These are phyloP conservation scores for Lysiphlebus fabarum DNA, from an alignment of 1,140 invertebrate species.

Conservation along the genomic window DNA sequence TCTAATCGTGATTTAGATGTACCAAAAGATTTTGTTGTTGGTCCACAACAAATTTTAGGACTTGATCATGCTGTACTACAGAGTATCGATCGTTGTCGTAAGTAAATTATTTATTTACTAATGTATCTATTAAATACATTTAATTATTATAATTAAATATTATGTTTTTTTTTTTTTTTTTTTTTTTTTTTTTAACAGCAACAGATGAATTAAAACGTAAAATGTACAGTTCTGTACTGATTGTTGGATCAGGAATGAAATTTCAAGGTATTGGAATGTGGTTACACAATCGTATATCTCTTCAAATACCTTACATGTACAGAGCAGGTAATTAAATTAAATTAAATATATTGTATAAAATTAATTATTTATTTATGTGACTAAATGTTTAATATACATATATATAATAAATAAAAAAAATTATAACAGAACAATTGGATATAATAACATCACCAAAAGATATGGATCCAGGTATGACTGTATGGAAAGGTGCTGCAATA, in stretches of 20 bases:
- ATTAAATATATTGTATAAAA: background rate
- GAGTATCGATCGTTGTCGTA: constrained; percentile 86
- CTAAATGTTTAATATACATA: too few relatives aligned
- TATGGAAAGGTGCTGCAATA: constrained; percentile 93
- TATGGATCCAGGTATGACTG: constrained; percentile 82
- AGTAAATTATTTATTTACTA: constrained; percentile 34
- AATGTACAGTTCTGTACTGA: constrained; percentile 90
- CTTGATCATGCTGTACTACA: constrained; percentile 88
- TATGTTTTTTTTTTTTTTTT: constrained; percentile 10
- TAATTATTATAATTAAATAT: background rate
- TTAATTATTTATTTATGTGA: too few relatives aligned
- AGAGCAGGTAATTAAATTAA: constrained; percentile 57
- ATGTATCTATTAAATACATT: constrained; percentile 2
- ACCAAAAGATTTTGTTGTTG: constrained; percentile 62
- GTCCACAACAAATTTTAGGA: constrained; percentile 76
- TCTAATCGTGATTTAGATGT: constrained; percentile 51
- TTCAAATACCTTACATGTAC: constrained; percentile 78
- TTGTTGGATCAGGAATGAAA: constrained; percentile 89
- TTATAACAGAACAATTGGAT: constrained; percentile 69
- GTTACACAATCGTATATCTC: constrained; percentile 81
- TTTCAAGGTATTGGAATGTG: constrained; percentile 82
- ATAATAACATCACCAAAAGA: constrained; percentile 83
- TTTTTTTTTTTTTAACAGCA: constrained; percentile 43
- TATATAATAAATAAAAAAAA: constrained; percentile 6
- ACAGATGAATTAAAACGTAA: constrained; percentile 87